These are phyloP conservation scores for Tragelaphus oryx DNA, from an alignment of 2,797 vertebrate species.

Conservation along the genomic window DNA sequence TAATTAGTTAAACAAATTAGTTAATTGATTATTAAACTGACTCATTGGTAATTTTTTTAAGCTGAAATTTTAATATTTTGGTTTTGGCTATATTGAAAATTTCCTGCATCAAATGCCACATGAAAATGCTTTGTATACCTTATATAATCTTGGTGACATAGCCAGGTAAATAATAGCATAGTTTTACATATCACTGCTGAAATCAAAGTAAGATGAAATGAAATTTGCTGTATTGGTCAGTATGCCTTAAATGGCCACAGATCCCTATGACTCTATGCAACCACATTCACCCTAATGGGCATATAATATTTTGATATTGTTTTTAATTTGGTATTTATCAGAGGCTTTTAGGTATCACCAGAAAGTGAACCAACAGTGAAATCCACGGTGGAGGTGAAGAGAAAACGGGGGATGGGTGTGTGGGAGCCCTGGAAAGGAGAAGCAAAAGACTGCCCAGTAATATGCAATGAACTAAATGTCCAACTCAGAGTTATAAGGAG, in stretches of 20 bases:
- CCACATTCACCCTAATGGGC: not conserved
- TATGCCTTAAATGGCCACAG: not conserved
- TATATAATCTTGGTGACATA: not conserved
- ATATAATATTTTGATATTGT: not conserved
- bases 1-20: not conserved
- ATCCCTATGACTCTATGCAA: not conserved
- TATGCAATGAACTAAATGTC: not conserved
- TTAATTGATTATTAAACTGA: not conserved
- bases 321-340: not conserved
- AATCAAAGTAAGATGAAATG: not conserved
- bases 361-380: not conserved
- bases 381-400: not conserved
- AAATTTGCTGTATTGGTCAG: not conserved
- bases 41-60: not conserved
- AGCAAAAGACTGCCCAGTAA: not conserved
- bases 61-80: not conserved
- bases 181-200: not conserved
- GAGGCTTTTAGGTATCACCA: not conserved
- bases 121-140: not conserved
- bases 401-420: not conserved
- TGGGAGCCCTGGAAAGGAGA: not conserved
- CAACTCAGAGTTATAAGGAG: not conserved
- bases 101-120: not conserved
- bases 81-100: not conserved
- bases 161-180: not conserved